Evolutionary conservation across 2,888 invertebrate species (phyloP).

Genomic region (Cantharis nigra): DNA sequence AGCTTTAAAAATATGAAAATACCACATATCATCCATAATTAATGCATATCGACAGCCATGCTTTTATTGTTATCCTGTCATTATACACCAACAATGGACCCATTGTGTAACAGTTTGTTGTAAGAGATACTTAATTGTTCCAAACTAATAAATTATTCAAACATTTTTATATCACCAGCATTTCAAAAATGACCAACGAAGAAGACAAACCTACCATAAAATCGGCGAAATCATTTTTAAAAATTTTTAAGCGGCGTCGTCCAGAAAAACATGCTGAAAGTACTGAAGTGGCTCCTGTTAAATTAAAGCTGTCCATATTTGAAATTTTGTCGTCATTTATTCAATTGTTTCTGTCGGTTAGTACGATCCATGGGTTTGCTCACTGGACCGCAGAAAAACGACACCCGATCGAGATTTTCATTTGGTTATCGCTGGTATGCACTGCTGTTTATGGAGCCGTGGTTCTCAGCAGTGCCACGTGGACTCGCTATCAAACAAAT

Average conservation of each 20-base stretch:
- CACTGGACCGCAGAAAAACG: conserved; percentile 42
- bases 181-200: neutral
- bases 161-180: neutral
- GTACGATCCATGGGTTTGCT: conserved; percentile 48
- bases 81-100: neutral
- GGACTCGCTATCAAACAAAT: conserved; percentile 69
- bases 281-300: neutral
- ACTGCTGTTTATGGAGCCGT: conserved; percentile 44
- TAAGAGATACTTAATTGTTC: neutral
- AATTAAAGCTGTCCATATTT: neutral
- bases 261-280: neutral
- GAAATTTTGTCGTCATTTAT: conserved; percentile 20
- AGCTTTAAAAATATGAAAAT: neutral
- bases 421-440: conserved; percentile 45
- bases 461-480: conserved; percentile 61
- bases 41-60: neutral
- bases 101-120: neutral
- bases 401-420: conserved; percentile 43
- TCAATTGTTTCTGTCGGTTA: conserved; percentile 41
- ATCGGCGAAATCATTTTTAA: neutral
- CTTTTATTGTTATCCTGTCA: neutral
- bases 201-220: neutral
- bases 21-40: neutral
- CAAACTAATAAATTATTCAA: neutral
- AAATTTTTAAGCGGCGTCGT: neutral